These are phyloP conservation scores for Myioborus melanocephalus DNA, from an alignment of 2,797 vertebrate species.

Conservation along the genomic window DNA sequence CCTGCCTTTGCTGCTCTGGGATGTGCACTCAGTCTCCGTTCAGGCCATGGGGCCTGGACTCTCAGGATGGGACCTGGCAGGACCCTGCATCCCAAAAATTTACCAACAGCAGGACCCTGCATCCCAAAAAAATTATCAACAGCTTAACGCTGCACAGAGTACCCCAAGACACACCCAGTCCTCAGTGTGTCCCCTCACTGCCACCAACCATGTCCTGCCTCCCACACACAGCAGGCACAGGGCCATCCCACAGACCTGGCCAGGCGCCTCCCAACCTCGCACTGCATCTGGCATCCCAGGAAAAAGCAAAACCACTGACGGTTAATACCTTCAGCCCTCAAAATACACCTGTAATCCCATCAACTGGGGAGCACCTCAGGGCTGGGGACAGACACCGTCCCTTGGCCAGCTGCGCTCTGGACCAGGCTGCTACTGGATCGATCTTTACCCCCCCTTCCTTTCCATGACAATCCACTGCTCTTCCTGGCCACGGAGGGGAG, in stretches of 20 bases:
- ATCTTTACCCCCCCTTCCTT: fast-evolving
- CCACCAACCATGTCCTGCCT: background rate
- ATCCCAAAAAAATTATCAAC: background rate
- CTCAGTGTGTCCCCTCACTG: fast-evolving
- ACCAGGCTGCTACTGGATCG: fast-evolving
- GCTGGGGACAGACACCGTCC: background rate
- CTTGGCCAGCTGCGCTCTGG: fast-evolving
- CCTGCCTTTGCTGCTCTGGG: background rate
- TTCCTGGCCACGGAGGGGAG: fast-evolving
- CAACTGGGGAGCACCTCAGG: background rate
- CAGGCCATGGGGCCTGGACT: background rate
- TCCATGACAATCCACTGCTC: background rate
- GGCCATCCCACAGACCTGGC: background rate
- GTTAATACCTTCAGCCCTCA: background rate
- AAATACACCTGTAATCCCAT: background rate
- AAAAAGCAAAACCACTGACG: background rate
- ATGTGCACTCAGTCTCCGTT: fast-evolving
- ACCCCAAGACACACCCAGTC: background rate
- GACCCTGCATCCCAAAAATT: background rate
- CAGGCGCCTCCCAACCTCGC: background rate
- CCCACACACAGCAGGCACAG: fast-evolving
- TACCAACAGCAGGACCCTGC: background rate
- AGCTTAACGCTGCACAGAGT: background rate
- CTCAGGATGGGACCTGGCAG: background rate
- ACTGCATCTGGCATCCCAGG: background rate